phyloP scores from a whole-genome alignment of 2,797 vertebrate species.

The Micrastur ruficollis region DNA sequence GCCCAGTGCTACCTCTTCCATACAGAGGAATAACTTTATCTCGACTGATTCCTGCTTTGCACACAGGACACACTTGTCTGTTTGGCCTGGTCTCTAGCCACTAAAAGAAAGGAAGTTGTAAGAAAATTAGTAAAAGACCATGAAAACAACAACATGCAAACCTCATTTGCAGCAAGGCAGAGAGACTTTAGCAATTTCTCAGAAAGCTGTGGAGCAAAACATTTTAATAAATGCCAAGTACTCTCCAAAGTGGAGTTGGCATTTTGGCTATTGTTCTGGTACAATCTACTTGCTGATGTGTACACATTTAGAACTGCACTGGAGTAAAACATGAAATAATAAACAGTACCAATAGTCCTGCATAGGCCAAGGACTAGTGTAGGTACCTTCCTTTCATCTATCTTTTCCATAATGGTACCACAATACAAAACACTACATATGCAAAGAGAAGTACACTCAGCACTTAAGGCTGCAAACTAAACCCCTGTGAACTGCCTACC shows the following conservation, averaged over 20 bases:
- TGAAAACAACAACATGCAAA: background rate
- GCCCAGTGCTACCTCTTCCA: slow-evolving; percentile 93
- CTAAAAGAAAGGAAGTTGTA: slow-evolving; percentile 66
- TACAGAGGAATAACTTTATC: slow-evolving; percentile 98
- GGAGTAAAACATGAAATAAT: background rate
- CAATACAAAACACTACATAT: background rate
- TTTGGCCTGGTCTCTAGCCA: slow-evolving; percentile 98
- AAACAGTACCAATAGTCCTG: background rate
- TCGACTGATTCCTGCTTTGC: slow-evolving; percentile 97
- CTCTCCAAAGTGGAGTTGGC: background rate
- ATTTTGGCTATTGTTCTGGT: background rate
- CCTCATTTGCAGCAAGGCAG: background rate
- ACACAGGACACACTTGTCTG: slow-evolving; percentile 97
- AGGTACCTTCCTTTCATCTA: background rate
- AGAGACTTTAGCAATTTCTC: background rate
- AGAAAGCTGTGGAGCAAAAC: background rate
- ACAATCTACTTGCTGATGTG: background rate
- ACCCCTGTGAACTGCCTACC: background rate
- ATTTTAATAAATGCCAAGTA: background rate
- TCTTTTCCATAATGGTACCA: background rate
- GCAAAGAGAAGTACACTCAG: background rate
- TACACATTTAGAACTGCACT: background rate
- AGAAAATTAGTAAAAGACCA: background rate
- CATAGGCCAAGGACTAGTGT: background rate
- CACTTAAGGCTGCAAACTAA: background rate